These are phyloP conservation scores for Anguilla rostrata DNA, from an alignment of 2,113 vertebrate genomes.

Conservation along the genomic window DNA sequence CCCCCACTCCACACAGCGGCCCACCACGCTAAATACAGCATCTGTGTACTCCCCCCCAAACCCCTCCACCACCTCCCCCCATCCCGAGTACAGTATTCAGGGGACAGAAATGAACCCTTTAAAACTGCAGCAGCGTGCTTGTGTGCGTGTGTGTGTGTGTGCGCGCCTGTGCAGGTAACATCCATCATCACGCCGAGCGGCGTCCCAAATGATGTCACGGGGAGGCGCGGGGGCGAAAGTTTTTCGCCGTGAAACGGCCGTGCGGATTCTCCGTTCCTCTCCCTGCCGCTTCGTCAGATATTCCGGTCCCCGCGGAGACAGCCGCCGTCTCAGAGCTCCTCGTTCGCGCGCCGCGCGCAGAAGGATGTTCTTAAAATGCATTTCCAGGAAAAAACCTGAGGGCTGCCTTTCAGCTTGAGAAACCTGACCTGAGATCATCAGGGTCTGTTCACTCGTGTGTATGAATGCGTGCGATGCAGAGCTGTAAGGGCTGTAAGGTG, in stretches of 20 bases:
- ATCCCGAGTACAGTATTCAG: constrained; percentile 10
- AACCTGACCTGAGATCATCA: background rate
- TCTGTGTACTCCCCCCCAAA: constrained; percentile 5
- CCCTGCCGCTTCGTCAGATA: no score
- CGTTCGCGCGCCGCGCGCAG: background rate
- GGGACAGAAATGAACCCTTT: constrained; percentile 27
- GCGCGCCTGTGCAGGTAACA: background rate
- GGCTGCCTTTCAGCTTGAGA: background rate
- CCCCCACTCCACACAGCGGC: background rate
- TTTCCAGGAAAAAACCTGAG: background rate
- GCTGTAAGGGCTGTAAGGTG: background rate
- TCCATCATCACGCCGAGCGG: constrained; percentile 19
- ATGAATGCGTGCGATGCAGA: background rate
- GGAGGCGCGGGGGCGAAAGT: constrained; percentile 10
- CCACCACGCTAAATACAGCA: background rate
- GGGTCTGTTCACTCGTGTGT: background rate
- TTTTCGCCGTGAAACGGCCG: background rate
- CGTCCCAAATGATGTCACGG: constrained; percentile 15
- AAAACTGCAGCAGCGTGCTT: constrained; percentile 27
- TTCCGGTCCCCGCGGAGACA: background rate
- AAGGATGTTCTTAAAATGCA: background rate
- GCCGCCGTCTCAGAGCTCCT: background rate
- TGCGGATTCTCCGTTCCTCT: background rate
- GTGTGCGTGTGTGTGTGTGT: no score
- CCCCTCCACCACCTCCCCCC: constrained; percentile 32